Base-by-base conservation (phyloP, 2,888 invertebrate species). In the Eurytoma californica region DNA sequence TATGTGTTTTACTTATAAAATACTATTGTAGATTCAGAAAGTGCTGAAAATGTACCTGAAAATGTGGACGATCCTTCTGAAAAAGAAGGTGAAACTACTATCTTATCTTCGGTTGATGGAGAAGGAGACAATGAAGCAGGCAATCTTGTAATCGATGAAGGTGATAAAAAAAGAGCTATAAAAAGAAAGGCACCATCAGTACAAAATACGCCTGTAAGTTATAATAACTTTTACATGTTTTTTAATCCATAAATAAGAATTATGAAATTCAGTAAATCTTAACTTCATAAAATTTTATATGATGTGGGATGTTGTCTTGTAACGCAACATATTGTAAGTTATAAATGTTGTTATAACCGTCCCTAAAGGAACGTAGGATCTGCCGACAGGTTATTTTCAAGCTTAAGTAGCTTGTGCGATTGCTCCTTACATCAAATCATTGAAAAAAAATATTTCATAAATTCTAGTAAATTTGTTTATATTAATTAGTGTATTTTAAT, bases 361-460 rank as follows among this genome's bases (percentile, higher is more conserved):
- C 88, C 91, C 90, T 82, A 90, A 83, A 88, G 83, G 72, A 85
- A 89, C 73, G 51, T 79, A 88, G 90, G 90, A 89, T 88, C 83
- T 87, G 92, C 92, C 91, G 92, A 92, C 91, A 91, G 86, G 85
- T 86, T 87, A 89, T 90, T 87, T 73, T 89, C n/a, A 82, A 92
- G 91, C 58, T 72, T 88, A 80, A 86, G 86, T 87, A 85, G 86
- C 85, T 89, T 91, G 92, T 92, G 92, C 92, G 92, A 92, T 92
- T 87, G 86, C 90, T 91, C 90, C 91, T 85, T 72, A 92, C 91
- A 92, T 73, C 18, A 49, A 51, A 28, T 20, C 67, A 18, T 20
- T 55, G 14, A 28, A 47, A 24, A 66, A 13, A 69, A 24, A 65
- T 66, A 51, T 3, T 57, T 78, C 51, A 65, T 3, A 60, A 18